Evolutionary conservation across 2,113 vertebrate genomes (phyloP), one percentile per base, ranked within the genome.

Genomic region (Antidorcas marsupialis): DNA sequence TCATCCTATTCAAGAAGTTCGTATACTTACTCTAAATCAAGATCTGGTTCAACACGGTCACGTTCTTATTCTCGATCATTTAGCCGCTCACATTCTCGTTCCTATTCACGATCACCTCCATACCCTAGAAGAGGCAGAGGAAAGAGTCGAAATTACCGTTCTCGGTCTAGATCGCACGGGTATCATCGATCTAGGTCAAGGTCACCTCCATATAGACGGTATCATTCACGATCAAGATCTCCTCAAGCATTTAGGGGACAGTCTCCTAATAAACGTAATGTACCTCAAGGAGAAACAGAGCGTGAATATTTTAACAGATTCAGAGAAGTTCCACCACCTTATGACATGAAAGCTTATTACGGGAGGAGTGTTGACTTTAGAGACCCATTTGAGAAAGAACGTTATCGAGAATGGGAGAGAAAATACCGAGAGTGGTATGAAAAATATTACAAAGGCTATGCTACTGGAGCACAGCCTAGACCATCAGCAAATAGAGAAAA

Each of bases 391-490:
- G 99, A 99, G 90, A 99, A 99, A 91, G 99, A 99, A 39, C 98
- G 99, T 2, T 99, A 99, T 96, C 98, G 99, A 91, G 99, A 99
- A 94, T 99, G 99, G 99, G 99, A 99, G 95, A 98, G 99, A 90
- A 99, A 99, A 78, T 99, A 99, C 59, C 98, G 99, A 92, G 99
- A 99, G 39, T 99, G 99, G 99, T 99, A 99, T 17, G 99, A 99
- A 52, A 99, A 99, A 95, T 99, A 99, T 36, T 99, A 99, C 95
- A 99, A 99, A 98, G 99, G 98, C 96, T 99, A 99, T n/a, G 98
- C 99, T 2, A 98, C 99, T 76, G 99, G 99, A 0, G 98, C 99
- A 82, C 98, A 99, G 11, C 98, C 99, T 0, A 98, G 99, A 39
- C 99, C 99, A 50, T 98, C 99, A 0, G 98, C 99, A 15, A 99